Base-by-base conservation (phyloP, 2,797 vertebrate genomes). In the Menidia menidia region DNA sequence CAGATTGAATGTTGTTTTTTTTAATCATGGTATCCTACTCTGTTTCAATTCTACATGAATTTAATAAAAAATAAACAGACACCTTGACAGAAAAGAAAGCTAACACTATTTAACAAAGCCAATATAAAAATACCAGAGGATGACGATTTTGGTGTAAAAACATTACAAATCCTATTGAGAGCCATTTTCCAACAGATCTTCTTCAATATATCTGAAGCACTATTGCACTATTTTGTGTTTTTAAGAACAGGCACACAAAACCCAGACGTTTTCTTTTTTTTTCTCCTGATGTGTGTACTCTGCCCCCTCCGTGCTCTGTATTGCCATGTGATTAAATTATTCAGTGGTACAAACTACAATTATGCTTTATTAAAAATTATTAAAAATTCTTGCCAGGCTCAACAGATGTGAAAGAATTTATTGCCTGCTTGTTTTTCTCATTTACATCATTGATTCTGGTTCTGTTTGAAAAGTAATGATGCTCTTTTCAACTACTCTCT, bases 361-460 rank as follows among this genome's bases (percentile, higher is more conserved):
- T 97, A 97, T 95, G 96, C 95, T 97, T 98, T 98, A 98, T 98
- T 98, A 98, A 97, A 97, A 98, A 98, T 96, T 96, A 98, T 98
- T 95, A 57, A 96, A 95, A 97, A 97, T 94, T 95, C 96, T 96
- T 93, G 93, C 91, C 83, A 91, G 93, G 93, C 94, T 95, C 93
- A 90, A 93, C 96, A 96, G 95, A 97, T 96, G 95, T 95, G 95
- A 96, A 97, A 96, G 93, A 97, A 97, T 96, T 93, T 97, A 97
- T 98, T 96, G 95, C 96, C 95, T 95, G 95, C 95, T 96, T 97
- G 96, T 97, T 97, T 97, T 96, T 96, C 95, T 97, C 95, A 99
- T 98, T 97, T 98, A 95, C 96, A 97, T 98, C 96, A 97, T 97
- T 98, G 96, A 98, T 98, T 97, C 95, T 96, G 92, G 89, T 93